Conservation (phyloP, 2,797 vertebrate species). For the Coccyzus lansbergi region DNA sequence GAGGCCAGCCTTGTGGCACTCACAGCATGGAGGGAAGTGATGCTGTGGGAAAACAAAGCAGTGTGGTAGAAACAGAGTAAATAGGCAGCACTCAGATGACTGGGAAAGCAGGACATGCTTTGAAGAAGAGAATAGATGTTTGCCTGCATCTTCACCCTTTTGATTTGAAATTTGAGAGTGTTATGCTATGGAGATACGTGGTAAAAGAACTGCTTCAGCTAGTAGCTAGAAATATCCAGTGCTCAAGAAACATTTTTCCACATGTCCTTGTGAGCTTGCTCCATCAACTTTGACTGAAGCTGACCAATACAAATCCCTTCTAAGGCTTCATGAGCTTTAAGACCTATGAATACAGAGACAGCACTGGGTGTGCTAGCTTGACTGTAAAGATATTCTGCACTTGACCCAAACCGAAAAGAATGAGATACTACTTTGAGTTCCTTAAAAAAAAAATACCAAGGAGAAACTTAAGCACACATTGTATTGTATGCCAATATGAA, state of each 20-base stretch:
- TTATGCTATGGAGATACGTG: not conserved
- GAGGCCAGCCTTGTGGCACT: not conserved
- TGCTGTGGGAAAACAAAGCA: not conserved
- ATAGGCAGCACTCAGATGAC: rapidly evolving
- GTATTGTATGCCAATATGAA: not conserved
- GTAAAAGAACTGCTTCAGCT: not conserved
- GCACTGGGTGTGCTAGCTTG: not conserved
- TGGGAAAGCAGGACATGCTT: not conserved
- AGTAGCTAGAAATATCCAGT: not conserved
- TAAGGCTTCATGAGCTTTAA: not conserved
- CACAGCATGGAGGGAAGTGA: not conserved
- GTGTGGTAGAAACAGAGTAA: not conserved
- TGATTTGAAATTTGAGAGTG: not conserved
- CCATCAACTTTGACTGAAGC: not conserved
- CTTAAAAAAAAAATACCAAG: not conserved
- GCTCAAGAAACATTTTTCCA: not conserved
- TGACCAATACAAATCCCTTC: not conserved
- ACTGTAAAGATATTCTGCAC: not conserved
- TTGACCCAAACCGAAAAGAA: not conserved
- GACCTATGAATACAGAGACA: not conserved
- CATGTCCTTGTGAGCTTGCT: not conserved
- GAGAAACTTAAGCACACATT: not conserved
- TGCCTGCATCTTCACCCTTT: not conserved
- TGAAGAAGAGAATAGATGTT: not conserved
- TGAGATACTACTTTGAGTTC: not conserved